Percentiles rank a stretch among this genome's conserved stretches.
Conservation (phyloP, 2,888 invertebrate species). For the Xylophagus ater region DNA sequence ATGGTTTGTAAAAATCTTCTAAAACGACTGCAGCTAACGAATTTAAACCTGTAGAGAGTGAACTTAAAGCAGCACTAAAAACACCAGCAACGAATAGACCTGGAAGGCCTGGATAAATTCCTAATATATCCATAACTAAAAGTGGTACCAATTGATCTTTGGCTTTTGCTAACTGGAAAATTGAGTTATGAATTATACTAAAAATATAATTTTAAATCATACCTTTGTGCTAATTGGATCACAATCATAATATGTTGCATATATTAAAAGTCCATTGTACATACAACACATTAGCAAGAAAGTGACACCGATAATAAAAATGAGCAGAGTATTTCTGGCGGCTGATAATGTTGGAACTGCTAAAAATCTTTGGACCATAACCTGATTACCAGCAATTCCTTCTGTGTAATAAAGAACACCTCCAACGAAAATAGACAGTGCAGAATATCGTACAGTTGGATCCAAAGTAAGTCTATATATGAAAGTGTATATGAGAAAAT, state of each 20-base stretch:
- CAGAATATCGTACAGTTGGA: slow-evolving; percentile 65
- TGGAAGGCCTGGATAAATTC: slow-evolving; percentile 65
- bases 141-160: slow-evolving; percentile 73
- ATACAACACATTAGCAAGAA: slow-evolving; percentile 51
- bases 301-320: slow-evolving; percentile 53
- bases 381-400: slow-evolving; percentile 67
- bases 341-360: slow-evolving; percentile 57
- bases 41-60: slow-evolving; percentile 68
- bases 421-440: slow-evolving; percentile 65
- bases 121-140: slow-evolving; percentile 76
- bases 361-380: slow-evolving; percentile 74
- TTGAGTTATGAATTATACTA: slow-evolving; percentile 53
- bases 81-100: slow-evolving; percentile 84
- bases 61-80: slow-evolving; percentile 80
- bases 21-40: slow-evolving; percentile 71
- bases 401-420: slow-evolving; percentile 67
- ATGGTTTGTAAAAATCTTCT: slow-evolving; percentile 65
- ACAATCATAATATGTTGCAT: slow-evolving; percentile 62
- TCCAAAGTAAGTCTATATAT: slow-evolving; percentile 58
- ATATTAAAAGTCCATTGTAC: slow-evolving; percentile 62
- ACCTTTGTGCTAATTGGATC: slow-evolving; percentile 72
- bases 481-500: neutral
- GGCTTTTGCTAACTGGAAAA: slow-evolving; percentile 54
- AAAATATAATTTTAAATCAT: slow-evolving; percentile 46
- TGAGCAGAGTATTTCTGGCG: slow-evolving; percentile 56